These are phyloP conservation scores for Platyura marginata DNA, from an alignment of 1,140 invertebrate species.

Conservation along the genomic window DNA sequence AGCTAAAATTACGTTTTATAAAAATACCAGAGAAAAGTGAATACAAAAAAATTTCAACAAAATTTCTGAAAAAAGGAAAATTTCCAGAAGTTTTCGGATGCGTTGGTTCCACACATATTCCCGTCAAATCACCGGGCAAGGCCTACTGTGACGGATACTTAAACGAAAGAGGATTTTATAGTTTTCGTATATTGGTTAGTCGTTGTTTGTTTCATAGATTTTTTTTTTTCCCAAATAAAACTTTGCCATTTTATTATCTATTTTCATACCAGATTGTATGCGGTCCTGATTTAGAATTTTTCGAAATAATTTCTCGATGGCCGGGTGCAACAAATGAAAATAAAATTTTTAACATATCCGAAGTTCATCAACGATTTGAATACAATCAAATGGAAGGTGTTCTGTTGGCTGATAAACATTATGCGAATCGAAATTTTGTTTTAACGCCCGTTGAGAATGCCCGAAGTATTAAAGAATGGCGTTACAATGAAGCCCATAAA, in stretches of 20 bases:
- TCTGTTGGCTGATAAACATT: not conserved
- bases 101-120: not conserved
- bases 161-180: not conserved
- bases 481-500: not conserved
- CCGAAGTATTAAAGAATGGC: not conserved
- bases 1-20: not conserved
- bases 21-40: not conserved
- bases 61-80: not conserved
- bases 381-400: not conserved
- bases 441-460: not conserved
- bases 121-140: not conserved
- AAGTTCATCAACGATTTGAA: not conserved
- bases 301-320: not conserved
- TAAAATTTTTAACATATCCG: not conserved
- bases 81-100: not conserved
- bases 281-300: not conserved
- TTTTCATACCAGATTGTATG: not conserved
- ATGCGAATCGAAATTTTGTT: not conserved
- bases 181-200: not conserved
- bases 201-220: not conserved
- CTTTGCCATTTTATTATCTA: too few relatives aligned
- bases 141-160: not conserved
- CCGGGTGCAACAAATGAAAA: not conserved
- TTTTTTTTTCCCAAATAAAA: too few relatives aligned
- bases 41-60: not conserved